A percentile compares a stretch with the other conserved stretches of the same genome.
phyloP scores from a whole-genome alignment of 2,797 vertebrate genomes.

The Myotis myotis region DNA sequence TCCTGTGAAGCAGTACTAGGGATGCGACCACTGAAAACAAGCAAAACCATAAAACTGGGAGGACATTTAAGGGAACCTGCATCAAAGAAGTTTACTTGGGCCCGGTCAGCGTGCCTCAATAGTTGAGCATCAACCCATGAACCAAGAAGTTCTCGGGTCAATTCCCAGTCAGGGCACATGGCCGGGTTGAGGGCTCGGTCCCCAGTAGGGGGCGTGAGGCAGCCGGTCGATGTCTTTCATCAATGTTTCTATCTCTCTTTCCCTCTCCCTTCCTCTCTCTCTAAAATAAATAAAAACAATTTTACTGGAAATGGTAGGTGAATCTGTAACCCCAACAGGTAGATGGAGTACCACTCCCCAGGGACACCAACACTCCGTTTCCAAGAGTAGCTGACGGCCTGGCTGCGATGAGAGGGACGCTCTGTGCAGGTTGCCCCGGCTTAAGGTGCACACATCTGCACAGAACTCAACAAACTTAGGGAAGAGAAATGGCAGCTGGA shows the following conservation, averaged over 20 bases:
- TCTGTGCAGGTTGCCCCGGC: fast-evolving
- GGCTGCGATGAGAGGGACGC: not conserved
- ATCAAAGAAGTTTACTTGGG: not conserved
- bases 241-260: too few species aligned
- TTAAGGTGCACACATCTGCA: fast-evolving
- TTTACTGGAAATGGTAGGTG: not conserved
- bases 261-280: too few species aligned
- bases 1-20: not conserved
- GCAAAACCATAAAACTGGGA: not conserved
- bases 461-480: fast-evolving
- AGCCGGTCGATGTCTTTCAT: too few species aligned
- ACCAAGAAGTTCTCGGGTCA: too few species aligned
- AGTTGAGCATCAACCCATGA: too few species aligned
- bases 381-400: fast-evolving
- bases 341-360: too few species aligned
- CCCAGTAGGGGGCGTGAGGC: too few species aligned
- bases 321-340: not conserved
- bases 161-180: too few species aligned
- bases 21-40: not conserved
- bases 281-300: too few species aligned
- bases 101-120: too few species aligned
- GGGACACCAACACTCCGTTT: fast-evolving
- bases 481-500: not conserved
- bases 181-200: too few species aligned
- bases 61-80: not conserved